Conservation (phyloP, 2,888 invertebrate genomes). For the Ophion ellenae region DNA sequence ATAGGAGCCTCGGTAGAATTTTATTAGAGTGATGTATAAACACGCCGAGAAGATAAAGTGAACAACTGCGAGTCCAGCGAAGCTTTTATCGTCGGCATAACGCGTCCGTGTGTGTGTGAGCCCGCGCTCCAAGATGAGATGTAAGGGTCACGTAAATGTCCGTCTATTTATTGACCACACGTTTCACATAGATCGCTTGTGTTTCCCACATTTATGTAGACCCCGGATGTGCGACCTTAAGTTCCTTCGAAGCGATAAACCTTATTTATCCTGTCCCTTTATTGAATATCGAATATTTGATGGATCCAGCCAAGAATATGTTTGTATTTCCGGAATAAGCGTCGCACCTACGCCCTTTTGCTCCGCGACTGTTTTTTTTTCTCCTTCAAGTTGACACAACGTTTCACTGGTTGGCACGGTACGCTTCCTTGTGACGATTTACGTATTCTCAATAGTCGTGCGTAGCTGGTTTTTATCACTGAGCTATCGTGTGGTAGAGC, state of each 20-base stretch:
- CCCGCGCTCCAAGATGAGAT: constrained; percentile 16
- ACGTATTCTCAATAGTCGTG: no score
- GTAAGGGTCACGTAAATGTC: constrained; percentile 34
- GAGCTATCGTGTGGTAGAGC: no score
- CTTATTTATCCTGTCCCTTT: constrained; percentile 22
- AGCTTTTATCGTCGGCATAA: constrained; percentile 30
- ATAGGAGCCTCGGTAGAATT: constrained; percentile 20
- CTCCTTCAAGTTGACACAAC: no score
- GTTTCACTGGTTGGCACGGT: no score
- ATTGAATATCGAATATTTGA: constrained; percentile 18
- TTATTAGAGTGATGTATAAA: constrained; percentile 45
- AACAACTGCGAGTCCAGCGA: constrained; percentile 18
- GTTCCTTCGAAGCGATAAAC: constrained; percentile 4
- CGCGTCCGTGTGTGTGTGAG: neutral
- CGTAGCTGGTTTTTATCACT: no score
- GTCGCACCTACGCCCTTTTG: neutral
- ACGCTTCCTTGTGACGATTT: no score
- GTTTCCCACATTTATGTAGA: constrained; percentile 18
- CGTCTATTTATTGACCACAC: constrained; percentile 20
- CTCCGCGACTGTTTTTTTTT: neutral
- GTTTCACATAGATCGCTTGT: neutral
- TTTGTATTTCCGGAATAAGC: neutral
- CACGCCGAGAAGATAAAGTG: constrained; percentile 32
- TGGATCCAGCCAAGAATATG: neutral
- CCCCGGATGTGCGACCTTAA: constrained; percentile 3